phyloP scores from a whole-genome alignment of 2,797 vertebrate genomes.

The Neosilurus hyrtlii region DNA sequence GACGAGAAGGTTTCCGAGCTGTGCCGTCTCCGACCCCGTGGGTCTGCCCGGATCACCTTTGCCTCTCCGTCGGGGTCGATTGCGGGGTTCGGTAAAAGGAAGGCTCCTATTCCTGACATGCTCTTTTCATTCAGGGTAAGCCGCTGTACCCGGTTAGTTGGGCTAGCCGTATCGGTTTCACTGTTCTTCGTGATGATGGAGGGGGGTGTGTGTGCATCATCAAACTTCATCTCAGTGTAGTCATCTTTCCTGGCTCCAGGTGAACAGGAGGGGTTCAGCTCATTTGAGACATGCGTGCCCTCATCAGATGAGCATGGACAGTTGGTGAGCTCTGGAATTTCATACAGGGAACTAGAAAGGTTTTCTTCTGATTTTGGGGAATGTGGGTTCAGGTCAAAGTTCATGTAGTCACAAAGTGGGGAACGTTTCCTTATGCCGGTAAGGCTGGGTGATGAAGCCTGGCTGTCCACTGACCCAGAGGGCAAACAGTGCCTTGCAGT shows the following conservation, averaged over 20 bases:
- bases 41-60: conserved; percentile 92
- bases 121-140: conserved; percentile 77
- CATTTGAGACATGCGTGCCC: conserved; percentile 63
- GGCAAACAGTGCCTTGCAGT: conserved; percentile 65
- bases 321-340: conserved; percentile 55
- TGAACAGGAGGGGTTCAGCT: conserved; percentile 60
- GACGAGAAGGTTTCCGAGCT: conserved; percentile 97
- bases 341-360: conserved; percentile 52
- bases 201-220: conserved; percentile 68
- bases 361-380: conserved; percentile 63
- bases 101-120: conserved; percentile 78
- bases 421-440: conserved; percentile 66
- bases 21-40: conserved; percentile 91
- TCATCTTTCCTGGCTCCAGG: conserved; percentile 74
- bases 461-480: conserved; percentile 66
- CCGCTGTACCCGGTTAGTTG: conserved; percentile 78
- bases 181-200: conserved; percentile 70
- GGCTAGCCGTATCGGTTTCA: conserved; percentile 74
- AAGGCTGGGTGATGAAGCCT: conserved; percentile 67
- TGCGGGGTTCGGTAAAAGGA: conserved; percentile 74
- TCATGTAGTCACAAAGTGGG: conserved; percentile 84
- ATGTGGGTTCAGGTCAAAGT: conserved; percentile 72
- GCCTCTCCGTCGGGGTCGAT: conserved; percentile 86
- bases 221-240: conserved; percentile 91
- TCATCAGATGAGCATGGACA: conserved; percentile 44